Base-by-base conservation (phyloP, 1,140 invertebrate genomes). In the Drosophila prosaltans region DNA sequence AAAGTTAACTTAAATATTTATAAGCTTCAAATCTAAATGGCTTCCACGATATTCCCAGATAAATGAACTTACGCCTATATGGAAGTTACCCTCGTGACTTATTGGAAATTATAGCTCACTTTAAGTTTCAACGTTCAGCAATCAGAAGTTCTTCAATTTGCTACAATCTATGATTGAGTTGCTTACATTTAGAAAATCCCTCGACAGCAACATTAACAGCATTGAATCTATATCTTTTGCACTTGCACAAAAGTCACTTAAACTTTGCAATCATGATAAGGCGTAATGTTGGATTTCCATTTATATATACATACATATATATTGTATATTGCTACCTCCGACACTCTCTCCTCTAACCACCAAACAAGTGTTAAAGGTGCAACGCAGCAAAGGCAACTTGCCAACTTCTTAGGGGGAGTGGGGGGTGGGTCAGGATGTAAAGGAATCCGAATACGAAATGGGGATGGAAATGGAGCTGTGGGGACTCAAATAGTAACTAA, bases 191-290 rank as follows among this genome's bases (percentile, higher is more conserved):
- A 72, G 64, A 45, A 66, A 84, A 67, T 81, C 70, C 76, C 65
- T 11, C 66, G 39, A 62, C 11, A 69, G 57, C 45, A 70, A 59
- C 16, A 67, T 66, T 10, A 67, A 48, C 9, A 59, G 48, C 39
- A 73, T 36, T 39, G 16, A 16, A 69, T 75, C 69, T 72, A 78
- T 60, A 61, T 59, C 32, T 67, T 77, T 82, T 82, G 79, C 82
- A 88, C 72, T 86, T 79, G 70, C 72, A 83, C 80, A 88, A 84
- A 91, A 85, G 78, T 88, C 86, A 91, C 90, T 91, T 91, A 80
- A 91, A 91, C 90, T 91, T 91, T 91, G 80, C 90, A 84, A 91
- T 91, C 90, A 70, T 67, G 90, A 91, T 91, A 91, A 78, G 74
- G 65, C 65, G 85, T 88, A 91, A 88, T 90, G 85, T 85, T 80